Evolutionary conservation across 2,888 invertebrate species (phyloP), one percentile per base, ranked within the genome.

Genomic region (Drosophila mayaguana): DNA sequence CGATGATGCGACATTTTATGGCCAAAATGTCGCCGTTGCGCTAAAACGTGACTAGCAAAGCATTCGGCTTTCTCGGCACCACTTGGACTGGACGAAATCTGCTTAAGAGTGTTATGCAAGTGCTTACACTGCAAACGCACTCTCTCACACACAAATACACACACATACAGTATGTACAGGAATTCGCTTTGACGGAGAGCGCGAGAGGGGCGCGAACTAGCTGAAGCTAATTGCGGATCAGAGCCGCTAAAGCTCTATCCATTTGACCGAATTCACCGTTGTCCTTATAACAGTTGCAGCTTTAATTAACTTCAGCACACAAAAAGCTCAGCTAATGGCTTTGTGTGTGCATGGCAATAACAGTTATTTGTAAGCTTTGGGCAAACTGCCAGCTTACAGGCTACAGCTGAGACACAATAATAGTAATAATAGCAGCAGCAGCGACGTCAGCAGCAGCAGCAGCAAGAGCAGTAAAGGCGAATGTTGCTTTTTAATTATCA

Each of bases 401-500:
- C 32, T 32, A 32, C 9, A 46, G 36, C 63, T 63, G 43, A 74
- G 20, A 43, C 57, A 64, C 66, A 72, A 72, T 56, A 72, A 54
- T 46, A 40, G 48, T 45, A 56, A 60, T 36, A 63, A 54, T 25
- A 76, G 36, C 9, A 48, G n/a, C 32, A 11, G 11, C 46, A 51
- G 28, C 46, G 25, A 40, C 32, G 76, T 28, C 16, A 50, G 18
- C 40, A n/a, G 18, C 45, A 40, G 18, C 50, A 34, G 34, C 48
- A 18, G 56, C 62, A 66, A 4, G 22, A 65, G 20, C 14, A 43
- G 20, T 32, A n/a, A 61, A 56, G 51, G 53, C 60, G 72, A 73
- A 76, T 78, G 64, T 63, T 73, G 74, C 71, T 80, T 84, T 88
- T 88, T 84, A 84, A 88, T 88, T 88, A 88, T 80, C 80, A 81